A percentile compares a stretch with the other conserved stretches of the same genome.
These are phyloP conservation scores for Sciurus carolinensis DNA, from an alignment of 2,797 vertebrate genomes.

Conservation along the genomic window DNA sequence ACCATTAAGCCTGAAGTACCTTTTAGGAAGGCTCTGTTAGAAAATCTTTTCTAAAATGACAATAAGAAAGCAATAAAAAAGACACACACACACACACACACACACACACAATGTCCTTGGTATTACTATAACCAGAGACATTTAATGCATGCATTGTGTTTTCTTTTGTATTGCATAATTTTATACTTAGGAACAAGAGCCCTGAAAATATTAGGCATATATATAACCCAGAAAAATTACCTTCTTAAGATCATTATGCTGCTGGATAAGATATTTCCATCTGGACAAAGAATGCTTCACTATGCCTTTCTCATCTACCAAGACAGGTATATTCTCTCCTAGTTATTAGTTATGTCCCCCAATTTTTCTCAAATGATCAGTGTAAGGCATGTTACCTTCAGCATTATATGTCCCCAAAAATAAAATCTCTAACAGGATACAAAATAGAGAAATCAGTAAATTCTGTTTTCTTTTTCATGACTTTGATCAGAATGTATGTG, in stretches of 20 bases:
- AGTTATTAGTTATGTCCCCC: not conserved
- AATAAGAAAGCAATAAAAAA: slow-evolving; percentile 68
- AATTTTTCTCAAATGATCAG: slow-evolving; percentile 35
- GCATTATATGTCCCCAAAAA: not conserved
- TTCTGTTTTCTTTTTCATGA: slow-evolving; percentile 15
- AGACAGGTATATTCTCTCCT: not conserved
- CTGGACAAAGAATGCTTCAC: slow-evolving; percentile 46
- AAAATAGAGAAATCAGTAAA: not conserved
- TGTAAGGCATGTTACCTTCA: slow-evolving; percentile 12
- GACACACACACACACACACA: not conserved
- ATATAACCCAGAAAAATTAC: slow-evolving; percentile 46
- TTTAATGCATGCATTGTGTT: slow-evolving; percentile 57
- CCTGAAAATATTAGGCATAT: slow-evolving; percentile 47
- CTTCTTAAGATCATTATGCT: slow-evolving; percentile 51
- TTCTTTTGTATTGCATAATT: slow-evolving; percentile 35
- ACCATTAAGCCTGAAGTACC: slow-evolving; percentile 70
- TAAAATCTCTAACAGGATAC: not conserved
- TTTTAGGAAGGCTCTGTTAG: slow-evolving; percentile 59
- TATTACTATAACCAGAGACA: slow-evolving; percentile 62
- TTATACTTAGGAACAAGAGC: slow-evolving; percentile 58
- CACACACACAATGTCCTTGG: not conserved
- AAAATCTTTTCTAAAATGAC: slow-evolving; percentile 70
- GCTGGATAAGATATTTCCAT: slow-evolving; percentile 5
- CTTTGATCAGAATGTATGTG: not conserved
- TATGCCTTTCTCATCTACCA: slow-evolving; percentile 39